Evolutionary conservation across 2,113 vertebrate genomes (phyloP), one percentile per base, ranked within the genome.

Genomic region (Limanda limanda): DNA sequence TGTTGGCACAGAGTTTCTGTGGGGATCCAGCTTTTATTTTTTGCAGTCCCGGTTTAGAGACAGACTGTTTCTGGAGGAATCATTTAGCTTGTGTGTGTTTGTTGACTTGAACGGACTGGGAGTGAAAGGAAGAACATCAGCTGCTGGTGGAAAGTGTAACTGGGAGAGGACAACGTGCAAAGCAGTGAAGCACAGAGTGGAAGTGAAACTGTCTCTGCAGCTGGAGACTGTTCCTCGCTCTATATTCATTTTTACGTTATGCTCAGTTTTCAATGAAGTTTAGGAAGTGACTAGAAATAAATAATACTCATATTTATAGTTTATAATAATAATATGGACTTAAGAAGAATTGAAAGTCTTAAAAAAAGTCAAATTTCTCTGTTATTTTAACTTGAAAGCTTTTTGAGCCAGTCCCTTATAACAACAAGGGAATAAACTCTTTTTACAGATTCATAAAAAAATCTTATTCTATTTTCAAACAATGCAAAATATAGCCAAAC

Each of bases 391-490:
- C 12, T 25, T 55, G 11, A 54, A 13, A 23, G 0, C 0, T 13
- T 42, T 42, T 12, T 3, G 35, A 59, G 6, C 31, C 31, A 31
- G 40, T 42, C 55, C 31, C 14, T 21, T 5, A 65, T 58, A 59
- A 11, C 24, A 51, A 17, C 40, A 15, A 23, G 18, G 12, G 3
- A 52, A 40, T 10, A 15, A 40, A 59, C 59, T 48, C 2, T 21
- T 59, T 59, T 17, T 18, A 51, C 4, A 51, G 47, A 21, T 48
- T 37, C 2, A 37, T 10, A 37, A 23, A 23, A 23, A 24, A 3
- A 83, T 8, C 7, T 87, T 75, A 68, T 51, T 57, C 20, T 77
- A 65, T 78, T 87, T 84, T 45, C 59, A 17, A 9, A 6, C 1
- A 52, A 11, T 23, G 37, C 3, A 42, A 51, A n/a, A 55, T 21